These are phyloP conservation scores for Eulithis prunata DNA, from an alignment of 2,888 invertebrate genomes.

Conservation along the genomic window DNA sequence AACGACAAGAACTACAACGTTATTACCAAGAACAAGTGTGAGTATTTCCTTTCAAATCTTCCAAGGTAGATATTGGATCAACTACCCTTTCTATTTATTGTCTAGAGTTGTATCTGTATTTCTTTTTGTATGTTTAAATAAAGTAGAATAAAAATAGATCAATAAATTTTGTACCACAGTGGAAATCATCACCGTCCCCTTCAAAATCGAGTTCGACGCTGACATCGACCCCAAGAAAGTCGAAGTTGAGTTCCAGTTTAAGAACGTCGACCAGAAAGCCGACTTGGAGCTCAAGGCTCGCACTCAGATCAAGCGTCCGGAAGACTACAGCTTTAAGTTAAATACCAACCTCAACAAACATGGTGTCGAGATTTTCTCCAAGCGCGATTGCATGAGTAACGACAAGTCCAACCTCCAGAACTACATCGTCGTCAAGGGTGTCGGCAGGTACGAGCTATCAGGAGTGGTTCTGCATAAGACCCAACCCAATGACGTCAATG, in stretches of 20 bases:
- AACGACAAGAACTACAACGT: constrained; percentile 71
- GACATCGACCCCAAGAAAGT: constrained; percentile 84
- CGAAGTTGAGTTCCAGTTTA: constrained; percentile 82
- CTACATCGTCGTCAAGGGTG: constrained; percentile 83
- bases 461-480: constrained; percentile 84
- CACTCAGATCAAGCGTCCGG: constrained; percentile 69
- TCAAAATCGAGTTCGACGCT: constrained; percentile 82
- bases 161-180: constrained; percentile 59
- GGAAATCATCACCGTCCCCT: constrained; percentile 79
- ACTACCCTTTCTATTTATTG: no score
- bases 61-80: no score
- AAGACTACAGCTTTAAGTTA: constrained; percentile 72
- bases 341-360: constrained; percentile 60
- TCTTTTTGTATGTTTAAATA: background rate
- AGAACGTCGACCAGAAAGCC: constrained; percentile 84
- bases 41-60: constrained; percentile 39
- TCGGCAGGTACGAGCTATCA: constrained; percentile 86
- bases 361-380: constrained; percentile 78
- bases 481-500: constrained; percentile 81
- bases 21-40: constrained; percentile 80
- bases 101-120: no score
- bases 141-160: background rate
- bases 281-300: constrained; percentile 85
- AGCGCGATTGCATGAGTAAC: constrained; percentile 81
- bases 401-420: constrained; percentile 86